These are phyloP conservation scores for Anisognathus igniventris DNA, from an alignment of 2,797 vertebrate species.

Conservation along the genomic window DNA sequence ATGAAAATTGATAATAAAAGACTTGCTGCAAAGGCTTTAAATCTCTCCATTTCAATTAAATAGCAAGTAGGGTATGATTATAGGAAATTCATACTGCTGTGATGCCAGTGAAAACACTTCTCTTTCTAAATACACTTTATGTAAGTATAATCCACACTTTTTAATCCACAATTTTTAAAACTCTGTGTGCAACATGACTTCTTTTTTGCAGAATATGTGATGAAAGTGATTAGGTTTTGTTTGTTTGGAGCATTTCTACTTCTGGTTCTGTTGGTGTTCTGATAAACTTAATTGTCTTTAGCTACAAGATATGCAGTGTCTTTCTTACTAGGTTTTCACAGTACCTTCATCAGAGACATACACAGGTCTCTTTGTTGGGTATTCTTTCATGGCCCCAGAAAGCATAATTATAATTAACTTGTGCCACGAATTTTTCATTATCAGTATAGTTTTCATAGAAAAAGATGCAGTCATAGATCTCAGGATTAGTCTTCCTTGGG, in stretches of 20 bases:
- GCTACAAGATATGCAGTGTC: neutral
- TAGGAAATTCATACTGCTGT: neutral
- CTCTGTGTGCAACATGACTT: neutral
- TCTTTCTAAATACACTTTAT: neutral
- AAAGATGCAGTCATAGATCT: neutral
- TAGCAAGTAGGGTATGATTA: neutral
- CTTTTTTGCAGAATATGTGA: neutral
- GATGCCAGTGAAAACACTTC: neutral
- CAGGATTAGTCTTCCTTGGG: neutral
- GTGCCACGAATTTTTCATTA: neutral
- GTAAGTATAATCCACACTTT: neutral
- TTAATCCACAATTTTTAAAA: neutral
- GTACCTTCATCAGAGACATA: neutral
- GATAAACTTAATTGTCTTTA: neutral
- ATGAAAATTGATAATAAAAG: neutral
- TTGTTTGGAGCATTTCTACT: neutral
- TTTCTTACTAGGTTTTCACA: neutral
- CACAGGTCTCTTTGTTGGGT: neutral
- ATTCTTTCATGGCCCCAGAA: neutral
- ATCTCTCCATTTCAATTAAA: neutral
- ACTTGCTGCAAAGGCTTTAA: neutral
- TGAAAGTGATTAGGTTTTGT: neutral
- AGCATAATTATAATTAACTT: neutral
- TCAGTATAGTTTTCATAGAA: neutral
- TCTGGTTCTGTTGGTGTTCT: neutral